phyloP scores from a whole-genome alignment of 2,113 vertebrate genomes.

The Paradisaea rubra region DNA sequence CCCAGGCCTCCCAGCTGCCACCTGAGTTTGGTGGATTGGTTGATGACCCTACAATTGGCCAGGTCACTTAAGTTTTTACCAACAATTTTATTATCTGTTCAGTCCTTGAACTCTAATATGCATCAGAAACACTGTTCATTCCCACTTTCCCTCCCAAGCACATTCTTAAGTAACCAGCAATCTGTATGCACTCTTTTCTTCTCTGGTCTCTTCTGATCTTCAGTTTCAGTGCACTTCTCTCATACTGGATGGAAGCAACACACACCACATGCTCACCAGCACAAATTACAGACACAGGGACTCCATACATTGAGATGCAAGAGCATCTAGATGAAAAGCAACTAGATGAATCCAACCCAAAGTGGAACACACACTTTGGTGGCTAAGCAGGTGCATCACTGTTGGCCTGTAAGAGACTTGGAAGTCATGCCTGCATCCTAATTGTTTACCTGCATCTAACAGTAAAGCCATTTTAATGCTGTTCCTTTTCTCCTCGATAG shows the following conservation, averaged over 20 bases:
- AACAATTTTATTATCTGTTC: not conserved
- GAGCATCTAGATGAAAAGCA: not conserved
- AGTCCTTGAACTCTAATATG: not conserved
- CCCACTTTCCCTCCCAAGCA: no score
- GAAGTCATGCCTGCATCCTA: not conserved
- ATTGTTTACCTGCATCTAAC: not conserved
- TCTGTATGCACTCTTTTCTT: not conserved
- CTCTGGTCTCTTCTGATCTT: not conserved
- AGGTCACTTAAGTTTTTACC: not conserved
- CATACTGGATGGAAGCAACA: not conserved
- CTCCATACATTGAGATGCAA: accelerated
- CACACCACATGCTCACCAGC: not conserved
- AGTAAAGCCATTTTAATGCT: not conserved
- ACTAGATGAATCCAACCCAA: not conserved
- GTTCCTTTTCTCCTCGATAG: not conserved
- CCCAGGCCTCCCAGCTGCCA: not conserved
- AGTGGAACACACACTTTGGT: accelerated
- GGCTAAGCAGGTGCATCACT: not conserved
- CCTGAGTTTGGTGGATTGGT: not conserved
- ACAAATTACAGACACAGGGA: not conserved
- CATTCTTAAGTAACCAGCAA: not conserved
- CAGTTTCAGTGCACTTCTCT: not conserved
- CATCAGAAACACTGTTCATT: not conserved
- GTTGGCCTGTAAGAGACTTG: not conserved
- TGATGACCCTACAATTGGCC: not conserved